These are phyloP conservation scores for Neotoma lepida DNA, from an alignment of 2,113 vertebrate species.

Conservation along the genomic window DNA sequence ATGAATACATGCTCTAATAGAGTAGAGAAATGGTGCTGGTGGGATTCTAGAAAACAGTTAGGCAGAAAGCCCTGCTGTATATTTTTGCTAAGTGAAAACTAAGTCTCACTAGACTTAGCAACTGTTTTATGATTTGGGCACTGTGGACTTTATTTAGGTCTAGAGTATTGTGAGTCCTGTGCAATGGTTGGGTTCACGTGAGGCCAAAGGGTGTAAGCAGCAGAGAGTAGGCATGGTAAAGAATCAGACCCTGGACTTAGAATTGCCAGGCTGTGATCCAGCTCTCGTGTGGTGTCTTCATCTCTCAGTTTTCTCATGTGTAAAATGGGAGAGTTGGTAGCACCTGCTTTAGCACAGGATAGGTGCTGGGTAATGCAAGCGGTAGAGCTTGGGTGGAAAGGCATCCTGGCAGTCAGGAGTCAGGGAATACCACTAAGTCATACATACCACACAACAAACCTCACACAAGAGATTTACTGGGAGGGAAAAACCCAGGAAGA, in stretches of 20 bases:
- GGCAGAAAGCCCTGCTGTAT: background rate
- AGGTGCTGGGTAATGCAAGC: background rate
- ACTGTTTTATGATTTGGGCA: background rate
- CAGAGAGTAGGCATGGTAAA: background rate
- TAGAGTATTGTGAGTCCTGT: background rate
- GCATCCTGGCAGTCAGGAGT: background rate
- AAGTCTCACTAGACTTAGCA: background rate
- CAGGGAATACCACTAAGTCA: background rate
- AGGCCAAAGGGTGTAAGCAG: background rate
- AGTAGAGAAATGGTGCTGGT: background rate
- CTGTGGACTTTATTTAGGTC: background rate
- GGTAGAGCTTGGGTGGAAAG: background rate
- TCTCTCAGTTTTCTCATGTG: background rate
- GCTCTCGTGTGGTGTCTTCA: background rate
- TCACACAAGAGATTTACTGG: background rate
- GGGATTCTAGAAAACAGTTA: background rate
- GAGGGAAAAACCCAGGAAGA: background rate
- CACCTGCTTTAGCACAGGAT: background rate
- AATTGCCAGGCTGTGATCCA: background rate
- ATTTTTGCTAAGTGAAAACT: background rate
- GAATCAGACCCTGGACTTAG: background rate
- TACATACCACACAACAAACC: background rate
- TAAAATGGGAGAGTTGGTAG: background rate
- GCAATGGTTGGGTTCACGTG: no score
- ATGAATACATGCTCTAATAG: background rate